These are phyloP conservation scores for Anniella stebbinsi DNA, from an alignment of 2,797 vertebrate species.

Conservation along the genomic window DNA sequence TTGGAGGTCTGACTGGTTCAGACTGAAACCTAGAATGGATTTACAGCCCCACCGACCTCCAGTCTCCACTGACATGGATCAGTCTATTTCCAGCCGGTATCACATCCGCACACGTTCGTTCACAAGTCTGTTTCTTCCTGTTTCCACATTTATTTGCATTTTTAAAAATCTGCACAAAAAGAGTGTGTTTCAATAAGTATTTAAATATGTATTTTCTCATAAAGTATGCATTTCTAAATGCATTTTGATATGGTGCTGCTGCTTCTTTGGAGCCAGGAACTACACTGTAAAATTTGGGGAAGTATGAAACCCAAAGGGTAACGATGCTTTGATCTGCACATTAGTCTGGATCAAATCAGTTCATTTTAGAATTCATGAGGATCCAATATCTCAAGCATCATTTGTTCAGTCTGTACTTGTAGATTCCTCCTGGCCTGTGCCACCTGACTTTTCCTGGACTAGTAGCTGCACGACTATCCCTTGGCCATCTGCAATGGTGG, in stretches of 20 bases:
- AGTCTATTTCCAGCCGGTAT: neutral
- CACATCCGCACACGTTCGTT: neutral
- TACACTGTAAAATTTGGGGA: neutral
- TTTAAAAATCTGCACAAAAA: neutral
- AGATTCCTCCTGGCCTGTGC: neutral
- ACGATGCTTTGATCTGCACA: too few species aligned
- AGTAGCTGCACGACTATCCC: neutral
- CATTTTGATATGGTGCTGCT: neutral
- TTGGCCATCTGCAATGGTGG: neutral
- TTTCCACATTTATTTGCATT: neutral
- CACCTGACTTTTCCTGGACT: neutral
- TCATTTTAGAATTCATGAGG: neutral
- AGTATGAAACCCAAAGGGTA: too few species aligned
- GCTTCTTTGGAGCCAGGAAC: neutral
- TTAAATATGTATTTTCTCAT: too few species aligned
- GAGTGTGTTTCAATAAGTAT: neutral
- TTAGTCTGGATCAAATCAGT: too few species aligned
- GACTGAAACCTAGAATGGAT: too few species aligned
- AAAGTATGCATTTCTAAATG: neutral
- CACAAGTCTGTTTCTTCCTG: neutral
- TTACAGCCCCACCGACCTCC: too few species aligned
- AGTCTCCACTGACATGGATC: neutral
- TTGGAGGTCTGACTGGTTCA: too few species aligned
- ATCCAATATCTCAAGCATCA: neutral
- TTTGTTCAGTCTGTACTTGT: neutral